Evolutionary conservation across 1,140 invertebrate genomes (phyloP), one percentile per base, ranked within the genome.

Genomic region (Aleiodes sp.): DNA sequence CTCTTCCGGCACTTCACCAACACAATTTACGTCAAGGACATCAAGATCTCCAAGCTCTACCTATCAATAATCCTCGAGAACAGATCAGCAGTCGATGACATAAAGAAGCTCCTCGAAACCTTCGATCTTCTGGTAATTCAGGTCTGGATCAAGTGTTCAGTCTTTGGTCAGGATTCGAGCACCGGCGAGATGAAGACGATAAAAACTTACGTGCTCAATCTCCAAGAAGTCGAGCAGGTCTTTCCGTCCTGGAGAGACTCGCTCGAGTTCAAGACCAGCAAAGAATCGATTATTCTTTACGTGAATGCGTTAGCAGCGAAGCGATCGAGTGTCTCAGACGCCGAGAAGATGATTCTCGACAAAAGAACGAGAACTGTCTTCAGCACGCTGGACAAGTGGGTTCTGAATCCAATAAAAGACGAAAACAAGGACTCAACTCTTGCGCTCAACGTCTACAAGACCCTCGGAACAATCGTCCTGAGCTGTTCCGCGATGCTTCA

Each of bases 351-450:
- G 0, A 2, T 61, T 16, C 75, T 82, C 62, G 84, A 82, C 37
- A 41, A 59, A 16, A 79, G 73, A 52, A 83, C 76, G 35, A 76
- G 75, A 43, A 14, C 14, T 0, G 83, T 81, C 60, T 83, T 86
- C 19, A 78, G 75, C 62, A 80, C 83, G 33, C 56, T 86, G 9
- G 82, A 86, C 24, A 86, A 84, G 41, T 86, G 85, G 85, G 73
- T 74, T 4, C 52, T 84, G 10, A 16, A 60, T 16, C 72, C 82
- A 29, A 81, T 86, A 52, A 82, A 70, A 2, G 78, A 84, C 16
- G 80, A 84, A 68, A 81, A 78, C 57, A 75, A 78, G 61, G 80
- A 85, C 33, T 73, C 75, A 0, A 73, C 78, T 57, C 71, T 79
- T 28, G 70, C 81, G 2, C 70, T 73, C 9, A 79, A 79, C 73